Conservation (phyloP, 2,888 invertebrate species). For the Amphipyra berbera region DNA sequence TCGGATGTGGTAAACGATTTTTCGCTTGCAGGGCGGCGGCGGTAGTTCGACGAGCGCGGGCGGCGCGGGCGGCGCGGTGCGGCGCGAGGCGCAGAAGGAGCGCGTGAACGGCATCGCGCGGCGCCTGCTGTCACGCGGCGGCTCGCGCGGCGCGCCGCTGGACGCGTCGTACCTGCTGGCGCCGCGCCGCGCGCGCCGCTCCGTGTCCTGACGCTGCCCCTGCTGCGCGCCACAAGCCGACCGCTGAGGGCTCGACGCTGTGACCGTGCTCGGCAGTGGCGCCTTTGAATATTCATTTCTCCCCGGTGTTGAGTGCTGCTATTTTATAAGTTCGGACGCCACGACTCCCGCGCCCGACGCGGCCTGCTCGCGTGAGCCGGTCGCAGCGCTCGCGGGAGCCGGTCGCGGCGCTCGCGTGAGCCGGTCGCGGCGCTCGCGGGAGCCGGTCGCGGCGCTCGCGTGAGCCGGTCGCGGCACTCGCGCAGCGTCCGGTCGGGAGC, state of each 20-base stretch:
- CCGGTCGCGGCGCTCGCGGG: neutral
- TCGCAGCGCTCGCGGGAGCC: neutral
- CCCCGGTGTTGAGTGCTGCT: neutral
- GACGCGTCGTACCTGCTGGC: conserved; percentile 54
- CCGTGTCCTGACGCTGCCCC: conserved; percentile 53
- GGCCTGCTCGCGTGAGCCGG: too few relatives aligned
- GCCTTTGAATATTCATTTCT: too few relatives aligned
- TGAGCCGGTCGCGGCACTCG: neutral
- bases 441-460: too few relatives aligned
- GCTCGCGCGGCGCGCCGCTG: conserved; percentile 68
- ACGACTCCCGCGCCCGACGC: too few relatives aligned
- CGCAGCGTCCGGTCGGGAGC: too few relatives aligned
- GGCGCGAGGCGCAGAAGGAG: conserved; percentile 73
- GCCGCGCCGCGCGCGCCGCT: conserved; percentile 58
- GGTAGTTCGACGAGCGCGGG: conserved; percentile 7
- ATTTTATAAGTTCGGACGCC: neutral
- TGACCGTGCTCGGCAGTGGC: neutral
- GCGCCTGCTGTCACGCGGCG: conserved; percentile 75
- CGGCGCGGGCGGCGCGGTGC: conserved; percentile 30
- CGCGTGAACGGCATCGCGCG: conserved; percentile 83
- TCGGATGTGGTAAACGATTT: neutral
- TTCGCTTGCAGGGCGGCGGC: conserved; percentile 12
- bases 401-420: too few relatives aligned
- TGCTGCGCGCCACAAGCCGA: conserved; percentile 31
- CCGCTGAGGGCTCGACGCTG: neutral